Base-by-base conservation (phyloP, 2,797 vertebrate genomes). In the Serranus cabrilla region DNA sequence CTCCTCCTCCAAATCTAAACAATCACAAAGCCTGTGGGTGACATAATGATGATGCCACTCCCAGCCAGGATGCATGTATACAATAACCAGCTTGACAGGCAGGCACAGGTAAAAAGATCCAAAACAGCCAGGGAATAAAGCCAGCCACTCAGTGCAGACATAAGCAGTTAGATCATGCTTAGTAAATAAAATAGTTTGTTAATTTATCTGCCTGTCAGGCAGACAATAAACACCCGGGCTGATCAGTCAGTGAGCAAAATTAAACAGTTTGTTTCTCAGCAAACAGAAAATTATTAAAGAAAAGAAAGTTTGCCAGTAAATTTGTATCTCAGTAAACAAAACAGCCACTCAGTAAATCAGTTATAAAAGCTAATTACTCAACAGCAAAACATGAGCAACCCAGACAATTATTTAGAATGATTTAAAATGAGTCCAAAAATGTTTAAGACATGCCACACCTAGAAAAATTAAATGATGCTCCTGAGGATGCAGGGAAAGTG, bases 1-100 rank as follows among this genome's bases (percentile, higher is more conserved):
- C 51, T 71, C 9, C n/a, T 51, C 16, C 17, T 56, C 43, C 16
- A 23, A 37, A 61, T 57, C 39, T 39, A 80, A 25, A 61, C 18
- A 63, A 65, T 87, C 90, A 92, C 87, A 90, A 87, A 92, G 85
- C 91, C 25, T 42, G 43, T 40, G 37, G 58, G 55, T 54, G 65
- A 58, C 14, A 34, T 9, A 14, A 13, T 50, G 49, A 39, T 45
- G 78, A 83, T 78, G 91, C 92, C 94, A 88, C 93, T 92, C 90
- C 91, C 92, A 90, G 79, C 31, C 50, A 27, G 17, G 37, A 49
- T 64, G 64, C 14, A 62, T 1, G 0, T 63, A 66, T 68, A 20
- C 49, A 65, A 68, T 40, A 61, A 55, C 46, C 21, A 46, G 12
- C 9, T 50, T 46, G 31, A 54, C 43, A 8, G 6, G 2, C 63